Base-by-base conservation (phyloP, 2,113 vertebrate species). In the Microcebus tavaratra region DNA sequence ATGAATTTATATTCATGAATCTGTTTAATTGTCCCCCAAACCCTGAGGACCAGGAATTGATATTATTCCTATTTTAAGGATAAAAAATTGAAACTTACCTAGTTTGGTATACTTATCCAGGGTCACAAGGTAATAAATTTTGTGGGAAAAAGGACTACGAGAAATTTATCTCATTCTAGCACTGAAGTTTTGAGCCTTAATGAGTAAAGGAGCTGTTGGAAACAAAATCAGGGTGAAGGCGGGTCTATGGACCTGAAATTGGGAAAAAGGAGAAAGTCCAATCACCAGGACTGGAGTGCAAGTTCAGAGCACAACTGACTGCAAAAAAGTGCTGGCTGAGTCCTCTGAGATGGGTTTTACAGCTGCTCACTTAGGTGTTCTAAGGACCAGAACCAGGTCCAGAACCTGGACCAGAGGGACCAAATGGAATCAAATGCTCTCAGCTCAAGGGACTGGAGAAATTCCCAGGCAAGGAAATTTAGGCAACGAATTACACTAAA, bases 121-220 rank as follows among this genome's bases (percentile, higher is more conserved):
- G 25, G 39, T 59, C 25, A 73, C 15, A 55, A 4, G 65, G 34
- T 59, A 88, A 75, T 31, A 39, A 80, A 83, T 3, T 0, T 7
- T 39, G 2, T 6, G 1, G 29, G 0, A 0, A 57, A 86, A 65
- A 31, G 20, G 23, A 21, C 4, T 3, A 45, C 1, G 73, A 65
- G 15, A 27, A 76, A 91, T 14, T 4, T 53, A 4, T 13, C 1
- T 20, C 29, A 5, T 61, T 65, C 25, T 10, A 42, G 29, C 17
- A 21, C 7, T 45, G 8, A 70, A 25, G 29, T n/a, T 73, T 53
- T n/a, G 86, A 91, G 39, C 8, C 25, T 21, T 67, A 13, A 29
- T 53, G 21, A 86, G 8, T 9, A 65, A 61, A 63, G 14, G 23
- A 63, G 18, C 11, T 36, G 0, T 45, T 86, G 42, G 48, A 45